Evolutionary conservation across 2,113 vertebrate species (phyloP).

Genomic region (Macaca nemestrina): DNA sequence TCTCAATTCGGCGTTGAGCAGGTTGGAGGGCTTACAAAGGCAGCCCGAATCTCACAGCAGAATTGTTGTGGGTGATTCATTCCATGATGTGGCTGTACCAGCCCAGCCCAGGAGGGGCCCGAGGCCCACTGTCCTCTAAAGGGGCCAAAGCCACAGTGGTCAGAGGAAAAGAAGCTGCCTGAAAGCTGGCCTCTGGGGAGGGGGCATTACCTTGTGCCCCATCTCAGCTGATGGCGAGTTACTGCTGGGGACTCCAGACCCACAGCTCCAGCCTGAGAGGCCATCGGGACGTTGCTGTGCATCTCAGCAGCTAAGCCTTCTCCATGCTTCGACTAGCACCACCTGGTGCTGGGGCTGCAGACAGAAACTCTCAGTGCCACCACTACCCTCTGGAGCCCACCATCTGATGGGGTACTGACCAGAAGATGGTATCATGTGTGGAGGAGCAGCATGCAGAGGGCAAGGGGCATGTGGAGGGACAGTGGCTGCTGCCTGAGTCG

Average conservation of each 20-base stretch:
- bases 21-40: neutral
- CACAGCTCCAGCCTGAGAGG: neutral
- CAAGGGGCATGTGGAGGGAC: rapidly evolving
- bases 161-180: neutral
- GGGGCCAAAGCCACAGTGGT: neutral
- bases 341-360: too few relatives aligned
- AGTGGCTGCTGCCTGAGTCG: neutral
- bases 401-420: rapidly evolving
- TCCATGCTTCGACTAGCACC: neutral
- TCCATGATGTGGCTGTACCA: neutral
- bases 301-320: neutral
- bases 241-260: neutral
- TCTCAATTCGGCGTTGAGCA: neutral
- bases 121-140: neutral
- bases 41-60: neutral
- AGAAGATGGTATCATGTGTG: neutral
- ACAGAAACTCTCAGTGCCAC: neutral
- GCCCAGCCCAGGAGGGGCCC: neutral
- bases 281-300: neutral
- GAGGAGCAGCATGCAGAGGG: neutral
- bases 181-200: neutral
- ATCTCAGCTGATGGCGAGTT: too few relatives aligned
- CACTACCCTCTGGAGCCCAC: too few relatives aligned
- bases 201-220: neutral
- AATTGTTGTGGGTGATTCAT: neutral